Percentiles rank a stretch among this genome's conserved stretches.
Evolutionary conservation across 2,113 vertebrate genomes (phyloP).

Genomic region (Carlito syrichta): DNA sequence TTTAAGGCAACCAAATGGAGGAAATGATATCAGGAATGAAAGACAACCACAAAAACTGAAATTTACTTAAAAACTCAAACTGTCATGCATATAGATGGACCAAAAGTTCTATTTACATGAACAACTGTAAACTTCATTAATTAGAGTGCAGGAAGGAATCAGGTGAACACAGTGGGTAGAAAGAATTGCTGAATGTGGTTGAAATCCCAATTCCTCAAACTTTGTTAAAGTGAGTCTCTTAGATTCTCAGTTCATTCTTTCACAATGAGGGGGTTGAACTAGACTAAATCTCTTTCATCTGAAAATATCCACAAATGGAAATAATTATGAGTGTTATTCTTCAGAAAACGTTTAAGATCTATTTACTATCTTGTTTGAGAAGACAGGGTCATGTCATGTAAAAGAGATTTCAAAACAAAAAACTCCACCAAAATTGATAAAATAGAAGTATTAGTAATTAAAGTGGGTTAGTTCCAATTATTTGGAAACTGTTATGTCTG

Average conservation of each 20-base stretch:
- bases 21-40: background rate
- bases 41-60: background rate
- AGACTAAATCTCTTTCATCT: background rate
- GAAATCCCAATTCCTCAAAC: background rate
- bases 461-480: background rate
- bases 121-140: background rate
- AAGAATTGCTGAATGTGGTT: background rate
- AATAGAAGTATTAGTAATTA: slow-evolving; percentile 8
- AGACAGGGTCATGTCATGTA: background rate
- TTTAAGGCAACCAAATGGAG: background rate
- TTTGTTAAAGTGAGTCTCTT: background rate
- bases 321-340: background rate
- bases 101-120: background rate
- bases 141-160: background rate
- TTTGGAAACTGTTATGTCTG: slow-evolving; percentile 17
- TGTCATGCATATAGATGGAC: background rate
- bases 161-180: background rate
- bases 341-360: background rate
- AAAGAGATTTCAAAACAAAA: background rate
- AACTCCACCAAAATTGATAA: background rate
- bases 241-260: background rate
- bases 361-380: background rate
- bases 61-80: background rate
- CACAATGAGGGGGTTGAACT: background rate
- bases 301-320: background rate